These are phyloP conservation scores for Pygoscelis adeliae DNA, from an alignment of 2,113 vertebrate species.

Conservation along the genomic window DNA sequence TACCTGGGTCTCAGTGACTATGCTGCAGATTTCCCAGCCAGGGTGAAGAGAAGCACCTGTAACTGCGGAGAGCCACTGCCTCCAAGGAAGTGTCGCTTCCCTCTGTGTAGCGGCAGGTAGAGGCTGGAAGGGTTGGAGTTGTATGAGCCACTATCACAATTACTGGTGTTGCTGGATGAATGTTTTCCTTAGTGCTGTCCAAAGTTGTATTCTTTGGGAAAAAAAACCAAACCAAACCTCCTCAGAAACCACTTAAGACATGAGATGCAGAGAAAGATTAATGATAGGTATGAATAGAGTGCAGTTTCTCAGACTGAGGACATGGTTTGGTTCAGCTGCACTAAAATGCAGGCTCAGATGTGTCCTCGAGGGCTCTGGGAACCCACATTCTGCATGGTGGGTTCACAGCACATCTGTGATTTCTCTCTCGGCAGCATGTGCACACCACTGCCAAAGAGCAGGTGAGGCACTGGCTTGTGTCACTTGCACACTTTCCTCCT, in stretches of 20 bases:
- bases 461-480: constrained; percentile 4
- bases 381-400: fast-evolving
- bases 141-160: neutral
- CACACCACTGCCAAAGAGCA: neutral
- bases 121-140: neutral
- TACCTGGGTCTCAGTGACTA: neutral
- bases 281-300: neutral
- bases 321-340: neutral
- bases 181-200: neutral
- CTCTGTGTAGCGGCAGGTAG: neutral
- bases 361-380: neutral
- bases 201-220: neutral
- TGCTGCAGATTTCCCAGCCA: neutral
- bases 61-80: neutral
- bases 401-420: neutral
- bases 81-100: neutral
- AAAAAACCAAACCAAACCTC: neutral
- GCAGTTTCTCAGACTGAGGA: neutral
- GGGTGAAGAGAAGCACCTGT: neutral
- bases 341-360: neutral
- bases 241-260: constrained; percentile 1
- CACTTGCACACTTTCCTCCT: neutral
- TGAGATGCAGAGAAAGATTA: neutral
- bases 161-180: constrained; percentile 22
- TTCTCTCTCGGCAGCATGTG: neutral